Base-by-base conservation (phyloP, 1,140 invertebrate species). In the Drosophila subobscura region DNA sequence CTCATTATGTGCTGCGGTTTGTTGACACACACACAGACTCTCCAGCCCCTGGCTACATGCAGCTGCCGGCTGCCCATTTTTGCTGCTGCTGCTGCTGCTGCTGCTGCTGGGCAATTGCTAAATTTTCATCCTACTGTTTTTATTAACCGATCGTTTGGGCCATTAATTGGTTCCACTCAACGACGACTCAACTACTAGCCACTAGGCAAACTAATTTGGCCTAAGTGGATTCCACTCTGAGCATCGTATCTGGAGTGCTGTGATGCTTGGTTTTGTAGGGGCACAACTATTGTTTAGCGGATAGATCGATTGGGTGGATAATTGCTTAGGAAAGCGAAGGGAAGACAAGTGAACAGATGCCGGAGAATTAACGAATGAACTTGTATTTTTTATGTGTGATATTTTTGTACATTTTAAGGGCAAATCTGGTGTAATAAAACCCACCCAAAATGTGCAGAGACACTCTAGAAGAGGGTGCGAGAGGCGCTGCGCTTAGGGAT, bases 1-100 rank as follows among this genome's bases (percentile, higher is more conserved):
- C 67, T 90, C 80, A 89, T 85, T 81, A 86, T 73, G 52, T 51
- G 14, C 52, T 89, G 80, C 59, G 77, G 85, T 77, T 85, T 80
- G 77, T 77, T 80, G 80, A 89, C 77, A 75, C 59, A 78, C 77
- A 46, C 65, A 66, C 25, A 14, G 29, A 14, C 59, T 37, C 29
- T 46, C 51, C 42, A 14, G 49, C 52, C 53, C 64, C 37, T 59
- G 16, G 23, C 33, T 25, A 23, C 46, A 50, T 65, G 46, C 80
- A 85, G 80, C 80, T 84, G 75, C 75, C 49, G 16, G 12, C 14
- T 42, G 54, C 64, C 57, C 29, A 46, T 46, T 74, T 64, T 70
- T 56, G n/a, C n/a, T n/a, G n/a, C n/a, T 72, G 16, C 16, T 20
- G 16, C 1, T 20, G 16, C 16, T 20, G 16, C 54, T 51, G 0